phyloP scores from a whole-genome alignment of 2,797 vertebrate species.

The Botia almorhae region DNA sequence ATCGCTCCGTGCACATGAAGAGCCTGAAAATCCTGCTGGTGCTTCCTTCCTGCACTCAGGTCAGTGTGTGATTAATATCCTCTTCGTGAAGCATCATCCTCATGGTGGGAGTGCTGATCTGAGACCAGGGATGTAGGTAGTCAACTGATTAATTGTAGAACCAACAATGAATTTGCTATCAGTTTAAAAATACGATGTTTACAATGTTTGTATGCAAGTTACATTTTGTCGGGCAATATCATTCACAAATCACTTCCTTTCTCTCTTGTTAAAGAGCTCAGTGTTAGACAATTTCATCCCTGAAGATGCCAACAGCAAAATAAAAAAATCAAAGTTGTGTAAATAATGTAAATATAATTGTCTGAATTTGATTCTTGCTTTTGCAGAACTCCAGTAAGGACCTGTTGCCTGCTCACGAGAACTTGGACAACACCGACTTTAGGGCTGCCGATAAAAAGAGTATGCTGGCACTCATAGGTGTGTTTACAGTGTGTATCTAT shows the following conservation, averaged over 20 bases:
- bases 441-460: slow-evolving; percentile 85
- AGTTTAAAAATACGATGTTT: too few relatives aligned
- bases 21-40: slow-evolving; percentile 97
- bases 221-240: neutral
- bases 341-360: neutral
- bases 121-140: too few relatives aligned
- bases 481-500: slow-evolving; percentile 41
- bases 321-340: too few relatives aligned
- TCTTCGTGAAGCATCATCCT: neutral
- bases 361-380: slow-evolving; percentile 5
- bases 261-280: neutral
- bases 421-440: slow-evolving; percentile 91
- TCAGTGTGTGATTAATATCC: slow-evolving; percentile 60
- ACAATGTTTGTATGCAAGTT: neutral
- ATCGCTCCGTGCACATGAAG: slow-evolving; percentile 97
- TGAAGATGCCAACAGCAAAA: too few relatives aligned
- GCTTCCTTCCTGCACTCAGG: slow-evolving; percentile 86
- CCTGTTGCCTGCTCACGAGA: slow-evolving; percentile 84
- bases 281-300: too few relatives aligned
- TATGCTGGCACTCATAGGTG: slow-evolving; percentile 85
- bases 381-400: slow-evolving; percentile 81
- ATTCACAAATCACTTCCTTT: neutral
- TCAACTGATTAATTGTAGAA: too few relatives aligned
- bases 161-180: too few relatives aligned
- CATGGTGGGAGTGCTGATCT: neutral